Evolutionary conservation across 1,140 invertebrate species (phyloP), one percentile per base, ranked within the genome.

Genomic region (Tetramorium parvispinum): DNA sequence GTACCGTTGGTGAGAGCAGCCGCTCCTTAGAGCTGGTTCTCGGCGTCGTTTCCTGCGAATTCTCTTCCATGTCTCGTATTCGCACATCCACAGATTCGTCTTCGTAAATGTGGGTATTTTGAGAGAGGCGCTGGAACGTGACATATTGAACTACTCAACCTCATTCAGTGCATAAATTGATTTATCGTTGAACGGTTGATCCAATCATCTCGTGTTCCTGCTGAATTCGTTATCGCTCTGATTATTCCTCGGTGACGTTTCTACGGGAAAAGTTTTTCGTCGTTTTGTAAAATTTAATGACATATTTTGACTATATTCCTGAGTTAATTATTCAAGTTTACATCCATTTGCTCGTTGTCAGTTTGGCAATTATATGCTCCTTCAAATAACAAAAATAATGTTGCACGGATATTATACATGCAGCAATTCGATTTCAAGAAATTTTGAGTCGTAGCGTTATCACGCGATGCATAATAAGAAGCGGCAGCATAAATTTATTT

Each of bases 1-100:
- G 65, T 83, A 89, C 76, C 87, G 88, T 89, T 88, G 83, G 27
- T 68, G 55, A 82, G 46, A 82, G 46, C 40, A 63, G 83, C 24
- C 55, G 76, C 71, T 82, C 71, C 71, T 87, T 66, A 37, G 40
- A 88, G 88, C 68, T 68, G 86, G 68, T 89, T 89, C 70, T 46
- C n/a, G n/a, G 8, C 18, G 16, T 65, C 59, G 37, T 88, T 88
- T 85, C 75, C 61, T n/a, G 61, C 51, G 70, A 87, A 18, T 27
- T 49, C 70, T 65, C 51, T 76, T 49, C 57, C 57, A 27, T 61
- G 73, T 3, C 37, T 59, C 57, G 27, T 43, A 6, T 43, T 57
- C 32, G n/a, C 5, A n/a, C n/a, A 43, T 18, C n/a, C 18, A 49
- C 32, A 32, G 10, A 70, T 71, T 49, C 24, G 24, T 73, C 53